Percentiles rank a stretch among this genome's conserved stretches.
These are phyloP conservation scores for Anguilla anguilla DNA, from an alignment of 2,797 vertebrate genomes.

Conservation along the genomic window DNA sequence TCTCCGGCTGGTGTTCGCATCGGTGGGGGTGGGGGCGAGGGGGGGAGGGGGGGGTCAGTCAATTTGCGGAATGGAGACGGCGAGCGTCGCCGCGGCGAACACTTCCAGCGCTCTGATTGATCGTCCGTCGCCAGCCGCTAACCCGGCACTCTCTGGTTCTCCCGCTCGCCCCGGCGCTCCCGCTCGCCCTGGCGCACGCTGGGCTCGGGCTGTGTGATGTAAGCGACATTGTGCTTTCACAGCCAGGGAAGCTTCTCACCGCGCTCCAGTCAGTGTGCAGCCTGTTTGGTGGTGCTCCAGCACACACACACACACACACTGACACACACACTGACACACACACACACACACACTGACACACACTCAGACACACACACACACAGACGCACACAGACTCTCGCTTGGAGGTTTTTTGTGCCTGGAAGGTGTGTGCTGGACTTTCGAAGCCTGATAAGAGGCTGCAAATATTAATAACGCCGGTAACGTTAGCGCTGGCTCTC, in stretches of 20 bases:
- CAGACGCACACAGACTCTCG: no score
- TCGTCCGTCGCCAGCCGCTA: not conserved
- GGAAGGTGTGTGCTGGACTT: conserved; percentile 1
- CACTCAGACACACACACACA: no score
- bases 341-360: no score
- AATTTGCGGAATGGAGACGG: conserved; percentile 27
- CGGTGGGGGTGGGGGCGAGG: not conserved
- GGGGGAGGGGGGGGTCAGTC: conserved; percentile 4
- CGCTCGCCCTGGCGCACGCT: not conserved
- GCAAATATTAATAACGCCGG: conserved; percentile 54
- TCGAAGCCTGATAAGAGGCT: conserved; percentile 36
- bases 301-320: no score
- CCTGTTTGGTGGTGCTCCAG: not conserved
- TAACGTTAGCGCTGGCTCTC: conserved; percentile 1
- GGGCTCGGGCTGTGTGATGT: not conserved
- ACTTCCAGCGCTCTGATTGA: not conserved
- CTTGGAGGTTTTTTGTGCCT: not conserved
- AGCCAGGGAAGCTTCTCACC: not conserved
- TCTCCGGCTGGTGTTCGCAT: not conserved
- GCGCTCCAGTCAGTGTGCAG: conserved; percentile 16
- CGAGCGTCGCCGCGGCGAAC: not conserved
- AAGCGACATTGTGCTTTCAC: not conserved
- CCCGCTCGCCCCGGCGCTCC: not conserved
- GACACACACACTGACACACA: no score
- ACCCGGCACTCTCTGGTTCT: not conserved